phyloP scores from a whole-genome alignment of 1,140 invertebrate genomes.

The Aphaenogaster ashmeadi region DNA sequence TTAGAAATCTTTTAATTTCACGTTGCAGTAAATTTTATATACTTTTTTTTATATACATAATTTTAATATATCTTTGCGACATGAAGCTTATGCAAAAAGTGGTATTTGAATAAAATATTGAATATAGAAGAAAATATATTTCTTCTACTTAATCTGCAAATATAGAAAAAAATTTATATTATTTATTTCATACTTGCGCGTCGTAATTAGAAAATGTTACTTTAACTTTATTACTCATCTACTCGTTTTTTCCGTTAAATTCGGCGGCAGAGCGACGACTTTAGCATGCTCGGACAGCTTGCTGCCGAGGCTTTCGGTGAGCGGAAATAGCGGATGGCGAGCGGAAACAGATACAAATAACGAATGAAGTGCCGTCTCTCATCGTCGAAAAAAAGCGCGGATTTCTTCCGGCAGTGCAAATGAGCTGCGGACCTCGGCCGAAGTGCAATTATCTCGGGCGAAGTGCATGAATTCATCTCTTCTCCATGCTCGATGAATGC shows the following conservation, averaged over 20 bases:
- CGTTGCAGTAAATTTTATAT: background rate
- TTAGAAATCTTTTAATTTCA: slow-evolving; percentile 19
- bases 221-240: background rate
- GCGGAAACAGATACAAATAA: slow-evolving; percentile 53
- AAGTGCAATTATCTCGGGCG: slow-evolving; percentile 70
- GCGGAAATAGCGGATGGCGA: slow-evolving; percentile 18
- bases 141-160: background rate
- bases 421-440: slow-evolving; percentile 58
- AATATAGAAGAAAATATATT: background rate
- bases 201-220: background rate
- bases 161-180: background rate
- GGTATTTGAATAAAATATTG: background rate
- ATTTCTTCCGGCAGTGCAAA: slow-evolving; percentile 67
- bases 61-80: background rate
- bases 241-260: slow-evolving; percentile 25
- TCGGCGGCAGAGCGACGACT: background rate
- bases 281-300: slow-evolving; percentile 12
- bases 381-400: slow-evolving; percentile 52
- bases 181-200: background rate
- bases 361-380: slow-evolving; percentile 38
- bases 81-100: background rate
- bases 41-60: background rate
- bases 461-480: slow-evolving; percentile 73
- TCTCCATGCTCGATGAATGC: slow-evolving; percentile 65
- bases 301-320: background rate